These are phyloP conservation scores for Bilobella aurantiaca DNA, from an alignment of 1,140 invertebrate species.

Conservation along the genomic window DNA sequence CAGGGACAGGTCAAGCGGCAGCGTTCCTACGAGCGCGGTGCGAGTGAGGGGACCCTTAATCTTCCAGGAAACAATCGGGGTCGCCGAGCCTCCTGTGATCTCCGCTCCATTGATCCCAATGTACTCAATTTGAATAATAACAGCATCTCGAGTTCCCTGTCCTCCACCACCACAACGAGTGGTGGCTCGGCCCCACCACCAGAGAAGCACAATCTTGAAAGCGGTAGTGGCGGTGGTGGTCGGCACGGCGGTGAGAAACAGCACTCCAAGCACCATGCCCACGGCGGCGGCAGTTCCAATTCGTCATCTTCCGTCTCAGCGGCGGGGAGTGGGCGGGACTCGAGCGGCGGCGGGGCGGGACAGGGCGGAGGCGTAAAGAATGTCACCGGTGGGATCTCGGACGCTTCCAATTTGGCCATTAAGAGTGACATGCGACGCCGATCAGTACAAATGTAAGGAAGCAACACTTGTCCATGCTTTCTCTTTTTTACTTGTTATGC, in stretches of 20 bases:
- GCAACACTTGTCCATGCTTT: no score
- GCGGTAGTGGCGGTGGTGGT: not conserved
- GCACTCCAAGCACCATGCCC: not conserved
- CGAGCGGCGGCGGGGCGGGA: not conserved
- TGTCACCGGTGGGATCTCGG: constrained; percentile 13
- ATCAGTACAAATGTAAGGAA: constrained; percentile 36
- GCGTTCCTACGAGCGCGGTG: constrained; percentile 30
- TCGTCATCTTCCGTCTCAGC: not conserved
- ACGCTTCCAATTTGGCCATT: constrained; percentile 25
- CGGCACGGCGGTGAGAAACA: no score
- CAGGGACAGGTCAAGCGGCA: constrained; percentile 29
- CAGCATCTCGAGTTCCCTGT: constrained; percentile 8
- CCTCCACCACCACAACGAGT: not conserved
- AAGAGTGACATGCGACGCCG: constrained; percentile 27
- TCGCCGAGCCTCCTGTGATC: constrained; percentile 32
- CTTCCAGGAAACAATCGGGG: constrained; percentile 29
- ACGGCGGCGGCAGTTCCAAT: constrained; percentile 1
- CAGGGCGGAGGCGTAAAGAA: constrained; percentile 14
- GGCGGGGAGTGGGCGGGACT: not conserved
- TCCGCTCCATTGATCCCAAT: constrained; percentile 24
- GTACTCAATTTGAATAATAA: constrained; percentile 27
- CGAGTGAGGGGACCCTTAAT: constrained; percentile 32
- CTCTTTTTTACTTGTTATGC: not conserved
- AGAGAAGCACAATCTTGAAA: no score
- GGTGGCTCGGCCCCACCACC: not conserved